Base-by-base conservation (phyloP, 2,888 invertebrate genomes). In the Netelia melanura region DNA sequence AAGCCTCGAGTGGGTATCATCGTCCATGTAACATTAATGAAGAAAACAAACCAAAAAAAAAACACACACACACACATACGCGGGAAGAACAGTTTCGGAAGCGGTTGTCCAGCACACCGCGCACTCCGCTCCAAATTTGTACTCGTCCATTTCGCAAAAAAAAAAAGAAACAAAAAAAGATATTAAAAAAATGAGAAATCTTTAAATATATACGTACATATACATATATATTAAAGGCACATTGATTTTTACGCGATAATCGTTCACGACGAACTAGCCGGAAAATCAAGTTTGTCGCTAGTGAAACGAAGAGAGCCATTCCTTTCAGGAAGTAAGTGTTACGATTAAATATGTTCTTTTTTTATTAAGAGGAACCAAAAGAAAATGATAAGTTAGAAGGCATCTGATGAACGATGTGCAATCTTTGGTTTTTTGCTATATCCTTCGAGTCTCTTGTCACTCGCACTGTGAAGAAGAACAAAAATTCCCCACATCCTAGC, bases 81-180 rank as follows among this genome's bases (percentile, higher is more conserved):
- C 38, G 38, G 56, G 44, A 65, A 8, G 23, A 25, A 74, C 23
- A 58, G 52, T 81, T 65, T 72, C 72, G 81, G 77, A 72, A 71
- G 38, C 25, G 54, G 17, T 70, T 78, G 56, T 77, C 38, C 81
- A 67, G 61, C 72, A 54, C 68, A 70, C 38, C 11, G 48, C 25
- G 71, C 62, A 80, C 58, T 76, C 62, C 65, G 79, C 81, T 85
- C 71, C 71, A 52, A 79, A 75, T 82, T 85, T 85, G 61, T 85
- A 79, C 74, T 43, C 81, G 68, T 74, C 56, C 74, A 56, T 76
- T 82, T 76, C 44, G 52, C 25, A 21, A 52, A 48, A 44, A 70
- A 25, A 54, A n/a, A 70, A 48, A 23, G 52, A 68, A 30, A 70
- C 58, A 64, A 68, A 30, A 70, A 65, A 21, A 21, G 1, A 21